These are phyloP conservation scores for Mizuhopecten yessoensis DNA, from an alignment of 1,140 invertebrate species.

Conservation along the genomic window DNA sequence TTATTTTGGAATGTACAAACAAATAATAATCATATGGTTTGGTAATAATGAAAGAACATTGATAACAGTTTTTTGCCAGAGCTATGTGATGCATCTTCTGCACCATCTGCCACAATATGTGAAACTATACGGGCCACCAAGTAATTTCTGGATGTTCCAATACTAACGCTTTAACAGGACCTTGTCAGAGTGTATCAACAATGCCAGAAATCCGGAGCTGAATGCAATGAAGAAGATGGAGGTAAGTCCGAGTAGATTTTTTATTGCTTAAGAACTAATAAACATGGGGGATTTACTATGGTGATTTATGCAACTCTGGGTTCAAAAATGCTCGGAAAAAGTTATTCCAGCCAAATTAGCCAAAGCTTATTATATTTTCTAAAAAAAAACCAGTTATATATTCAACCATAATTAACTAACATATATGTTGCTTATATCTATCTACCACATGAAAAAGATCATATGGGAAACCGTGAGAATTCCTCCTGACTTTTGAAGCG, in stretches of 20 bases:
- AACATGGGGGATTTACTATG: no score
- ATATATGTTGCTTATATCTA: no score
- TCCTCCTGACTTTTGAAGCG: no score
- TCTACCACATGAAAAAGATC: no score
- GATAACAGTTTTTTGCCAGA: slow-evolving; percentile 31
- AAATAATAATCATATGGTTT: no score
- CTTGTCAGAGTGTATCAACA: not conserved
- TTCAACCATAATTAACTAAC: no score
- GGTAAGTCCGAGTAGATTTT: slow-evolving; percentile 40
- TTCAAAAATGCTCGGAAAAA: not conserved
- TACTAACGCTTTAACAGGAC: slow-evolving; percentile 47
- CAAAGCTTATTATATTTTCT: not conserved
- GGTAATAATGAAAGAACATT: no score
- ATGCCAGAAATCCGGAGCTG: not conserved
- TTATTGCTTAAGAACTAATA: no score
- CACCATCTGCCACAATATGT: slow-evolving; percentile 48
- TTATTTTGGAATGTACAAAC: no score
- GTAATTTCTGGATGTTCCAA: slow-evolving; percentile 45
- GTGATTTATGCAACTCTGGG: not conserved
- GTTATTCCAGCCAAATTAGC: not conserved
- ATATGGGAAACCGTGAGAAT: no score
- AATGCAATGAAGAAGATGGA: slow-evolving; percentile 45
- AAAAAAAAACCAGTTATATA: not conserved
- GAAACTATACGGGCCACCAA: slow-evolving; percentile 12
- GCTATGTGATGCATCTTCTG: not conserved